Percentiles rank a stretch among this genome's conserved stretches.
Evolutionary conservation across 2,797 vertebrate genomes (phyloP).

Genomic region (Oceanodroma leucorhoa): DNA sequence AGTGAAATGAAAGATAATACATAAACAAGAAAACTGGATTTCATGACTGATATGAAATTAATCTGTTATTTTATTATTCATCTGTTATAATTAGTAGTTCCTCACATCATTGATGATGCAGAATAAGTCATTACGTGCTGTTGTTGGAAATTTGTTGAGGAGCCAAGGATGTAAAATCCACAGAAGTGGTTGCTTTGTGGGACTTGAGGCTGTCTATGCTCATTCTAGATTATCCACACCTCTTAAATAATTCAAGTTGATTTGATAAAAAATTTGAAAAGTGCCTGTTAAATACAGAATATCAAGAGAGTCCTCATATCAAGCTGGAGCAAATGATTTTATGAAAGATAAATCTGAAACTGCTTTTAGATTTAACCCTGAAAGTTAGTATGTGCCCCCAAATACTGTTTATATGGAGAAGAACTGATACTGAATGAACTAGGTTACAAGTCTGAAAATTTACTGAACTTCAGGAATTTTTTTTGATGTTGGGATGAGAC

Average conservation of each 20-base stretch:
- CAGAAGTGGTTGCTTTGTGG: accelerated
- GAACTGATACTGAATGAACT: background rate
- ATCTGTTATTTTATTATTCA: background rate
- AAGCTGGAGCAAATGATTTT: background rate
- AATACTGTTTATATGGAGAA: background rate
- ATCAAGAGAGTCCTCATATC: background rate
- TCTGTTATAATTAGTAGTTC: background rate
- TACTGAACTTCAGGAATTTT: background rate
- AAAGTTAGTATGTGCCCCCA: background rate
- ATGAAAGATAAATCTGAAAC: background rate
- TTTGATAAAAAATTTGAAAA: background rate
- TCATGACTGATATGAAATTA: background rate
- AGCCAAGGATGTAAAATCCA: background rate
- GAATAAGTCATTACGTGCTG: background rate
- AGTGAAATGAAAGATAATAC: background rate
- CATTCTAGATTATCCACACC: background rate
- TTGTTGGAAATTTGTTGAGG: background rate
- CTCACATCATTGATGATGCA: background rate
- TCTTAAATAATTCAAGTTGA: background rate
- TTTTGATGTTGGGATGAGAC: background rate
- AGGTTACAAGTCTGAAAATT: background rate
- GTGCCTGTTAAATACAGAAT: background rate
- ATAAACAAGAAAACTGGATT: background rate
- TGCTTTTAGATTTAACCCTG: background rate
- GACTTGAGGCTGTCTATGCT: accelerated